Conservation (phyloP, 2,888 invertebrate species). For the Hemistola chrysoprasaria region DNA sequence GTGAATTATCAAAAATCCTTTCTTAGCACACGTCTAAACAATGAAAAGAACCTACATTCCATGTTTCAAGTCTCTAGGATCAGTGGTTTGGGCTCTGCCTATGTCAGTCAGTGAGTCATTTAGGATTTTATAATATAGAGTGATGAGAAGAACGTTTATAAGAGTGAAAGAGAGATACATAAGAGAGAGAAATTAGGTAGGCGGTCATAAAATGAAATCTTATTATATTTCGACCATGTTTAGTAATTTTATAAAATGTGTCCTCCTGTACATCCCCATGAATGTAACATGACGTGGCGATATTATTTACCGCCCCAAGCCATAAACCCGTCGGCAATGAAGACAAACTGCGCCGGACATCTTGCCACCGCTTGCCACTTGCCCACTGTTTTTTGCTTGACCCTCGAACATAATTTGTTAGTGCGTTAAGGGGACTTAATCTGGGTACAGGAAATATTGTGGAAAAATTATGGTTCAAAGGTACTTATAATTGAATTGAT, state of each 20-base stretch:
- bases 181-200: too few relatives aligned
- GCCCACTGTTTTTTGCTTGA: slow-evolving; percentile 63
- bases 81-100: too few relatives aligned
- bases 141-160: too few relatives aligned
- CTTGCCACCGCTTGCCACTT: slow-evolving; percentile 41
- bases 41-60: too few relatives aligned
- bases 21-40: too few relatives aligned
- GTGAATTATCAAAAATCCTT: too few relatives aligned
- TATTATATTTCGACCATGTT: too few relatives aligned
- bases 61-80: too few relatives aligned
- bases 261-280: slow-evolving; percentile 45
- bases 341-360: slow-evolving; percentile 68
- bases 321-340: slow-evolving; percentile 76
- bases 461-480: slow-evolving; percentile 23
- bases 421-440: slow-evolving; percentile 2
- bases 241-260: background rate
- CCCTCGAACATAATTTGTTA: slow-evolving; percentile 49
- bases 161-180: too few relatives aligned
- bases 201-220: too few relatives aligned
- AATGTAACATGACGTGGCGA: slow-evolving; percentile 77
- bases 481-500: slow-evolving; percentile 17
- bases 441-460: slow-evolving; percentile 8
- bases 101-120: too few relatives aligned
- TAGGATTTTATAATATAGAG: too few relatives aligned
- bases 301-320: slow-evolving; percentile 66